Conservation (phyloP, 2,113 vertebrate genomes). For the Gasterosteus aculeatus region DNA sequence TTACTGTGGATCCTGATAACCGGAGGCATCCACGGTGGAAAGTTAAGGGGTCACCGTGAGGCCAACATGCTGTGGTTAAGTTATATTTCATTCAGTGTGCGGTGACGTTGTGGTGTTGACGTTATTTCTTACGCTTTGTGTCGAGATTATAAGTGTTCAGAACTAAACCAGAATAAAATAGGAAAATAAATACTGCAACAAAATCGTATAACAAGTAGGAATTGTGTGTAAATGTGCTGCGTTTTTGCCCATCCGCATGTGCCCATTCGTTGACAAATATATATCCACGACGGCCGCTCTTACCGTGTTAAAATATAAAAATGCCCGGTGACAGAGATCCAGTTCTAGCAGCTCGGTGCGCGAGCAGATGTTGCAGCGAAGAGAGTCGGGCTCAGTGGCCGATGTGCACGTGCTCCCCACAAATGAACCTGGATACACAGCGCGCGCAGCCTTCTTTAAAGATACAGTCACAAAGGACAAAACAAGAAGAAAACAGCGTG, state of each 20-base stretch:
- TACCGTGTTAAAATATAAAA: slow-evolving; percentile 32
- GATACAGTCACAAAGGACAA: background rate
- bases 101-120: background rate
- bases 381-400: background rate
- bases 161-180: background rate
- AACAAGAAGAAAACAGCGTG: background rate
- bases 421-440: background rate
- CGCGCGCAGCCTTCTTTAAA: background rate
- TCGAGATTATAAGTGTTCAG: background rate
- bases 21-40: slow-evolving; percentile 65
- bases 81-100: slow-evolving; percentile 6
- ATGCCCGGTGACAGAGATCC: slow-evolving; percentile 20
- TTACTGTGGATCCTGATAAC: slow-evolving; percentile 62
- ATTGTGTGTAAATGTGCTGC: slow-evolving; percentile 25
- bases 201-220: background rate
- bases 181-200: background rate
- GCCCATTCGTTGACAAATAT: background rate
- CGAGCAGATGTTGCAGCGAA: slow-evolving; percentile 29
- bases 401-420: background rate
- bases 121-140: background rate
- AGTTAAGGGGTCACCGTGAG: slow-evolving; percentile 69
- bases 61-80: slow-evolving; percentile 39
- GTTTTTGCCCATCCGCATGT: background rate
- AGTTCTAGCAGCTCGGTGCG: slow-evolving; percentile 14
- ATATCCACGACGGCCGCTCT: background rate